Percentiles rank a stretch among this genome's conserved stretches.
Evolutionary conservation across 2,888 invertebrate species (phyloP).

Genomic region (Lasioglossum oenotherae): DNA sequence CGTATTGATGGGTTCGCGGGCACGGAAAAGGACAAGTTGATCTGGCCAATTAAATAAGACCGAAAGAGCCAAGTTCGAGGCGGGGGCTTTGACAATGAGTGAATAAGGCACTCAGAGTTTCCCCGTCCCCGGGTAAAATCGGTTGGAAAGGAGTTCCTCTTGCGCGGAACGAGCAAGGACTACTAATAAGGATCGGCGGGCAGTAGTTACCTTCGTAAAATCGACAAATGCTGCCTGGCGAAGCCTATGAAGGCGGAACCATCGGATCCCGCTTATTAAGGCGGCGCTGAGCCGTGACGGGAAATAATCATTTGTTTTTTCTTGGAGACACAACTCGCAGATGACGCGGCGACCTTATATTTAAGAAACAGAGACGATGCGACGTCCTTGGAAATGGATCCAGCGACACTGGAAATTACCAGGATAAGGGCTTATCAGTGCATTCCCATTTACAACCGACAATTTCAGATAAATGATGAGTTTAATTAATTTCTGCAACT

Average conservation of each 20-base stretch:
- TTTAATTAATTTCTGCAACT: background rate
- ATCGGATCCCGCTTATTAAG: conserved; percentile 37
- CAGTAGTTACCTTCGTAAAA: background rate
- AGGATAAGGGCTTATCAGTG: background rate
- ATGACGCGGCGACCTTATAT: background rate
- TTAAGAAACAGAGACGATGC: background rate
- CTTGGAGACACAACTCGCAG: background rate
- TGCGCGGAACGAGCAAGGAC: background rate
- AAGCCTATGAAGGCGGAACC: conserved; percentile 12
- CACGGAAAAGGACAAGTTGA: background rate
- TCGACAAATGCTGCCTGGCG: background rate
- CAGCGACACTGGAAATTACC: background rate
- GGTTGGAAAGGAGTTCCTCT: background rate
- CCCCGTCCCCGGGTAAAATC: background rate
- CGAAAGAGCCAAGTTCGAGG: background rate
- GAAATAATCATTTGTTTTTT: conserved; percentile 21
- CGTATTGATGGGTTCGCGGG: background rate
- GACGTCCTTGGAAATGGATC: background rate
- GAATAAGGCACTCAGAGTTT: background rate
- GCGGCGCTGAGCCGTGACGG: conserved; percentile 13
- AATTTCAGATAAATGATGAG: background rate
- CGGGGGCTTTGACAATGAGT: background rate
- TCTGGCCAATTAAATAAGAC: conserved; percentile 33
- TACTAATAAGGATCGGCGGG: conserved; percentile 25
- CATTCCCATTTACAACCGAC: background rate